These are phyloP conservation scores for Cyprinella venusta DNA, from an alignment of 2,797 vertebrate genomes.

Conservation along the genomic window DNA sequence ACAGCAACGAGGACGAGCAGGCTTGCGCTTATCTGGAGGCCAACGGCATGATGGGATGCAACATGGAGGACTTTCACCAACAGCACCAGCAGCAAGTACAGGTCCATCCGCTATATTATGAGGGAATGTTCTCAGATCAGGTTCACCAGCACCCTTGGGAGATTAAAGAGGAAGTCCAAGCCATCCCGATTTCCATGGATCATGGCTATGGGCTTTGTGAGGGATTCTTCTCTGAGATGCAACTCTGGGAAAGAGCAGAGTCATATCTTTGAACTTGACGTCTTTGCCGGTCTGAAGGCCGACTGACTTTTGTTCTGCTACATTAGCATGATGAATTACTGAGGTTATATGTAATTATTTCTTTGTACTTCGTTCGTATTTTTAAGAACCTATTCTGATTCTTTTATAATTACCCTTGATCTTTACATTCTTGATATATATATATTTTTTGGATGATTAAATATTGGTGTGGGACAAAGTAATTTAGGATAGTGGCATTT, in stretches of 20 bases:
- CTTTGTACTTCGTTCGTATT: conserved; percentile 60
- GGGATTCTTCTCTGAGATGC: conserved; percentile 83
- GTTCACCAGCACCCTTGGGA: conserved; percentile 80
- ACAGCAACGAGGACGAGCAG: conserved; percentile 70
- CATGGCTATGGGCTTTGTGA: conserved; percentile 80
- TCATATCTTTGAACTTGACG: conserved; percentile 73
- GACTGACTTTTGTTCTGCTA: conserved; percentile 78
- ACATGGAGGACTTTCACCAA: conserved; percentile 71
- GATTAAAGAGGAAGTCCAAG: conserved; percentile 80
- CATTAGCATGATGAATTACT: conserved; percentile 76
- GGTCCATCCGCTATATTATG: conserved; percentile 75
- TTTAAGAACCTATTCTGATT: conserved; percentile 58
- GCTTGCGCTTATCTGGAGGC: conserved; percentile 75
- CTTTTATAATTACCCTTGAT: conserved; percentile 51
- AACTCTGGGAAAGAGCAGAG: conserved; percentile 81
- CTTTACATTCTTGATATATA: conserved; percentile 40
- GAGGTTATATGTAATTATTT: conserved; percentile 60
- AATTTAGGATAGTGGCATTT: conserved; percentile 64
- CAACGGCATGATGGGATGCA: conserved; percentile 68
- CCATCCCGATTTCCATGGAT: conserved; percentile 77
- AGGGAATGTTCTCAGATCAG: conserved; percentile 76
- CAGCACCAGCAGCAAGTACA: conserved; percentile 70
- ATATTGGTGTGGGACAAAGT: conserved; percentile 46
- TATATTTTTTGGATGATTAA: conserved; percentile 49
- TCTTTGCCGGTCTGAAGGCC: conserved; percentile 57